These are phyloP conservation scores for Cataglyphis albicans DNA, from an alignment of 2,888 invertebrate genomes.

Conservation along the genomic window DNA sequence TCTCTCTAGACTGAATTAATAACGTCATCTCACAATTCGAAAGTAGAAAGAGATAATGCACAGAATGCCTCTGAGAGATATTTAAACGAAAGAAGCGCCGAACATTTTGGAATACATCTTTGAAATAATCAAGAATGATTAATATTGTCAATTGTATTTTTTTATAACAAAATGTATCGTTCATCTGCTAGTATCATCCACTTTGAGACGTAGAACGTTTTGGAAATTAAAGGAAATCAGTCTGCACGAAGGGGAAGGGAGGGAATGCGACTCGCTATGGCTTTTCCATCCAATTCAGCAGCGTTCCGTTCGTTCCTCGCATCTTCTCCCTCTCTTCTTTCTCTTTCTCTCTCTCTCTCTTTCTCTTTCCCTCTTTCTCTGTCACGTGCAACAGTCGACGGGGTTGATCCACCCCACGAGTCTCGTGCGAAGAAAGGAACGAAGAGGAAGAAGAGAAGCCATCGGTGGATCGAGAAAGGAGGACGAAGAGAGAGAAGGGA, in stretches of 20 bases:
- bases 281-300: conserved; percentile 83
- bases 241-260: not conserved
- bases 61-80: not conserved
- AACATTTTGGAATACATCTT: not conserved
- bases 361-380: conserved; percentile 49
- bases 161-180: not conserved
- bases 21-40: not conserved
- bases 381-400: conserved; percentile 69
- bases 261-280: conserved; percentile 69
- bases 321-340: conserved; percentile 56
- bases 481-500: conserved; percentile 57
- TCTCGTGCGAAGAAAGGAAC: conserved; percentile 51
- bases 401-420: conserved; percentile 78
- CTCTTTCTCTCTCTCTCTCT: conserved; percentile 19
- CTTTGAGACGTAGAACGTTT: conserved; percentile 24
- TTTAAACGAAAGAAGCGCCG: not conserved
- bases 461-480: conserved; percentile 59
- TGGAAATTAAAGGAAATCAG: conserved; percentile 64
- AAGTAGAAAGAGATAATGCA: not conserved
- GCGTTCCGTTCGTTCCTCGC: conserved; percentile 60
- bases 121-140: conserved; percentile 9
- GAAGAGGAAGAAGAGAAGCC: conserved; percentile 70
- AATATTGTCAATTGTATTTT: not conserved
- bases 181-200: not conserved
- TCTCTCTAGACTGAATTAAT: not conserved